Evolutionary conservation across 2,113 vertebrate genomes (phyloP).

Genomic region (Datnioides undecimradiatus): DNA sequence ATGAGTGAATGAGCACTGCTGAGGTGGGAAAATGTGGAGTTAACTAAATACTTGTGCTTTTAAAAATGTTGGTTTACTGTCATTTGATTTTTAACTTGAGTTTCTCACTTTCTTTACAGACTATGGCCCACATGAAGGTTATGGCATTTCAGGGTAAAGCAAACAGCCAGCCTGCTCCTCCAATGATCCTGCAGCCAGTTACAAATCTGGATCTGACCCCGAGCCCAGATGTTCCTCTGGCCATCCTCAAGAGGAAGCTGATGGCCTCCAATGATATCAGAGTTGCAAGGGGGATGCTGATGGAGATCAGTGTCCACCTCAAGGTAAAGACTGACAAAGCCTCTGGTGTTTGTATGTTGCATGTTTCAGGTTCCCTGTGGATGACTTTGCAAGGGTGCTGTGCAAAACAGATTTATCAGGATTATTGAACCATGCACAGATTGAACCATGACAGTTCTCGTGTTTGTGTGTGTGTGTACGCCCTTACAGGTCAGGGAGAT

Average conservation of each 20-base stretch:
- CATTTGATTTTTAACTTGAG: neutral
- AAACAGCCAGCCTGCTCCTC: slow-evolving; percentile 59
- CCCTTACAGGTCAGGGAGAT: slow-evolving; percentile 78
- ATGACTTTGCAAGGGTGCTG: neutral
- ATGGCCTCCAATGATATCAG: slow-evolving; percentile 88
- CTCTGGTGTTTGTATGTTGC: neutral
- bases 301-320: slow-evolving; percentile 86
- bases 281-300: slow-evolving; percentile 75
- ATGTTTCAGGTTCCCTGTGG: neutral
- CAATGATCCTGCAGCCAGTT: slow-evolving; percentile 79
- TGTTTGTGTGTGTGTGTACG: slow-evolving; percentile 1
- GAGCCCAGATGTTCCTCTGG: slow-evolving; percentile 92
- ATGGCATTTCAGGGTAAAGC: slow-evolving; percentile 90
- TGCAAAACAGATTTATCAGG: neutral
- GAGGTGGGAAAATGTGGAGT: neutral
- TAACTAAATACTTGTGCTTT: neutral
- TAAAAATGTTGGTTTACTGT: neutral
- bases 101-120: slow-evolving; percentile 78
- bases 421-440: neutral
- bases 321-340: slow-evolving; percentile 78
- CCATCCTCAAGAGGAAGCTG: slow-evolving; percentile 93
- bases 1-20: neutral
- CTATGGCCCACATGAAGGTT: slow-evolving; percentile 92
- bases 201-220: slow-evolving; percentile 86
- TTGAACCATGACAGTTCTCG: neutral